Conservation (phyloP, 2,888 invertebrate species). For the Geophilus truncorum region DNA sequence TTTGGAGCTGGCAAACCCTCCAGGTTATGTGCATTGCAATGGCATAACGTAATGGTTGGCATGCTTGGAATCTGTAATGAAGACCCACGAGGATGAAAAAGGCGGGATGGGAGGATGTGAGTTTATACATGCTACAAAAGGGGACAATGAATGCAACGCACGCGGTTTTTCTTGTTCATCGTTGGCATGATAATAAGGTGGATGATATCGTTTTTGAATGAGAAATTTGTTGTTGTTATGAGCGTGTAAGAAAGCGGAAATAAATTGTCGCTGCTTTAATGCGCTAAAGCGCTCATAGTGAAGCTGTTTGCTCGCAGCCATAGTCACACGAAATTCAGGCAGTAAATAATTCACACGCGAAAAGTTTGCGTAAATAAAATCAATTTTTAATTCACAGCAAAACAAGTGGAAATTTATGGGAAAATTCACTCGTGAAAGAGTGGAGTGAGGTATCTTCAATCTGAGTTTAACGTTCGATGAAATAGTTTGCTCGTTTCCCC, state of each 20-base stretch:
- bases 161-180: constrained; percentile 21
- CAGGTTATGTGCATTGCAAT: constrained; percentile 18
- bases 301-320: too few relatives aligned
- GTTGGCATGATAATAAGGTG: background rate
- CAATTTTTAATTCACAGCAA: background rate
- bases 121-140: background rate
- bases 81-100: background rate
- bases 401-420: background rate
- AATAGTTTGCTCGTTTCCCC: background rate
- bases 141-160: constrained; percentile 8
- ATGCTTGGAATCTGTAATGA: constrained; percentile 7
- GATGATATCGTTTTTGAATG: background rate
- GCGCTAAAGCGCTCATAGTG: background rate
- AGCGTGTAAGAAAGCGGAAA: background rate
- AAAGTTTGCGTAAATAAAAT: background rate
- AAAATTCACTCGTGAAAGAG: background rate
- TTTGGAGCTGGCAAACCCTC: constrained; percentile 15
- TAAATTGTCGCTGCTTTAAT: background rate
- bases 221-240: background rate
- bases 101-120: background rate
- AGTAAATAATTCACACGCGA: background rate
- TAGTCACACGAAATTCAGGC: too few relatives aligned
- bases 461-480: background rate
- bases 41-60: constrained; percentile 14
- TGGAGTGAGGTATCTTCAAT: background rate